Base-by-base conservation (phyloP, 2,888 invertebrate species). In the Eupithecia exiguata region DNA sequence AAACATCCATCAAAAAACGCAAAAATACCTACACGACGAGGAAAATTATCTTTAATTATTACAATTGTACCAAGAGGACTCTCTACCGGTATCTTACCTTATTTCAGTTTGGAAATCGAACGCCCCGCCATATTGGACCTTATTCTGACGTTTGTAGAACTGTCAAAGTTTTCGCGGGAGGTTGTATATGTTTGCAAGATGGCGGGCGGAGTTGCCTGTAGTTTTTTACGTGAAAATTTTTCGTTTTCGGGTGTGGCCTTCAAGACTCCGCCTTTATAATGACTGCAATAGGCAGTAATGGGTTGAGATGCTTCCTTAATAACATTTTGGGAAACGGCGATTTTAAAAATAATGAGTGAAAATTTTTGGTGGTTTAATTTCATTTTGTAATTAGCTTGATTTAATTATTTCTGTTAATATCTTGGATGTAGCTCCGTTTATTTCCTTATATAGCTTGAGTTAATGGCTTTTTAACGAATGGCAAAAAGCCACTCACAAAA, bases 21-120 rank as follows among this genome's bases (percentile, higher is more conserved):
- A 71, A 70, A 83, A 82, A 88, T 86, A 83, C 87, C 86, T 74
- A 80, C 79, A 76, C 80, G 81, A 81, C 74, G 78, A 81, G 83
- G 86, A 83, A 88, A 88, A 88, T 87, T 84, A 82, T 82, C 80
- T 79, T 84, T 87, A 87, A 88, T 87, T 87, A 87, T 85, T 82
- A 80, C 80, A 79, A 80, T 78, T 75, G 74, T 77, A 74, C 74
- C 82, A 36, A 76, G 75, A 71, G 71, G 68, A 76, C 74, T 72
- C 72, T 58, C 69, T 67, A 38, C 73, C 40, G 62, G 63, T 61
- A 61, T 25, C 58, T 14, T n/a, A 38, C 68, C 62, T 61, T 62
- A n/a, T 38, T 58, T 74, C 68, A 65, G 1, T 40, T 71, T 68
- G 38, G 71, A 76, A 79, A 74, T 66, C 53, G 65, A 76, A 63